These are phyloP conservation scores for Pogonomyrmex barbatus DNA, from an alignment of 1,140 invertebrate genomes.

Conservation along the genomic window DNA sequence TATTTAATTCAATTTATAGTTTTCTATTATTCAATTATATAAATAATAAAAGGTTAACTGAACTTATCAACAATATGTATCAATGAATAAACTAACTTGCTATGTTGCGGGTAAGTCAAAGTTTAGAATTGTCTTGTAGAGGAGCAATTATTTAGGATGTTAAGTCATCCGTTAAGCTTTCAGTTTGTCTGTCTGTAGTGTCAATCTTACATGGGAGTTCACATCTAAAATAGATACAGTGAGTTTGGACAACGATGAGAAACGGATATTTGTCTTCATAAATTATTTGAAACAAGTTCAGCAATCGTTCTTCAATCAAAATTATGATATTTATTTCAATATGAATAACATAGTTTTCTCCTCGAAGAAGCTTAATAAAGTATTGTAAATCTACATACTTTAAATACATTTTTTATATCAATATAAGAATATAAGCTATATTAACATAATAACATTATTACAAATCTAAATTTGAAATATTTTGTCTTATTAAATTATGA, in stretches of 20 bases:
- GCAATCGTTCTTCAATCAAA: not conserved
- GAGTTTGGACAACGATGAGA: constrained; percentile 4
- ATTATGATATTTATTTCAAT: constrained; percentile 5
- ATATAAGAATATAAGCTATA: not conserved
- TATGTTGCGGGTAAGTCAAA: not conserved
- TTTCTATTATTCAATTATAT: not conserved
- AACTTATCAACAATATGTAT: not conserved
- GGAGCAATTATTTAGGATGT: not conserved
- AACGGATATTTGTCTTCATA: constrained; percentile 7
- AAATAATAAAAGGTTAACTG: not conserved
- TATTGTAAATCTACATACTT: too few relatives aligned
- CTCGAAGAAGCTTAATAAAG: not conserved
- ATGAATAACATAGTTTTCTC: not conserved
- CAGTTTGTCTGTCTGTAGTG: not conserved
- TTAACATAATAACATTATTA: not conserved
- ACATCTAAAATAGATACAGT: not conserved
- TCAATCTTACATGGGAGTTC: not conserved
- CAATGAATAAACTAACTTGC: not conserved
- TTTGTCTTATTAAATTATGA: too few relatives aligned
- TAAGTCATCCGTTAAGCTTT: not conserved
- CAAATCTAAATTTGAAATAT: too few relatives aligned
- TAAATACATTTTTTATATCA: not conserved
- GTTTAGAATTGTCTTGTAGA: not conserved
- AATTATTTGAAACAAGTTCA: not conserved
- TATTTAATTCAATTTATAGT: too few relatives aligned